Percentiles rank a stretch among this genome's conserved stretches.
These are phyloP conservation scores for Polyommatus icarus DNA, from an alignment of 2,888 invertebrate species.

Conservation along the genomic window DNA sequence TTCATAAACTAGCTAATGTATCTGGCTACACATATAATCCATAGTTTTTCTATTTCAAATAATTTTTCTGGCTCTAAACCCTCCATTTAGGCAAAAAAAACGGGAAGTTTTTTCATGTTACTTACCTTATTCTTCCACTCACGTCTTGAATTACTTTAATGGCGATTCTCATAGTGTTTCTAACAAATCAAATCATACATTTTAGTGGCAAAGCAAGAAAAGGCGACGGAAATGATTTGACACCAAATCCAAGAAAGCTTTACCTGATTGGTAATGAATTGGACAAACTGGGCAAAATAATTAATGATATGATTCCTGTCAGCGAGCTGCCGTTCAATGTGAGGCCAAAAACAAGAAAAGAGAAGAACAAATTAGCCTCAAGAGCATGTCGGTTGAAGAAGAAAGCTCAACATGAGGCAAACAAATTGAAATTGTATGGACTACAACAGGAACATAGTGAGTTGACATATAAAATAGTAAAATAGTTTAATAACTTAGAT, in stretches of 20 bases:
- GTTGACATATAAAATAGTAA: slow-evolving; percentile 52
- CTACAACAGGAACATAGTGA: slow-evolving; percentile 96
- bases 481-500: no score
- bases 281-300: slow-evolving; percentile 93
- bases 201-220: slow-evolving; percentile 93
- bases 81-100: no score
- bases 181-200: slow-evolving; percentile 21
- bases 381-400: slow-evolving; percentile 98
- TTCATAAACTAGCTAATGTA: no score
- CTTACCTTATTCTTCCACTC: no score
- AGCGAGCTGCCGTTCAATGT: slow-evolving; percentile 95
- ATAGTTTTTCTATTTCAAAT: no score
- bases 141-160: no score
- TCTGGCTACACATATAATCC: no score
- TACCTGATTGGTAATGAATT: slow-evolving; percentile 95
- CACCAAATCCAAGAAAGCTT: slow-evolving; percentile 95
- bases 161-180: not conserved
- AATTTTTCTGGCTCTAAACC: no score
- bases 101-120: no score
- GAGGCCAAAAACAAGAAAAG: slow-evolving; percentile 95
- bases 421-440: slow-evolving; percentile 96
- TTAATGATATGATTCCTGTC: slow-evolving; percentile 97
- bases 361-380: slow-evolving; percentile 98
- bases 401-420: slow-evolving; percentile 99
- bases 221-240: slow-evolving; percentile 98